Base-by-base conservation (phyloP, 2,113 vertebrate genomes). In the Mirza zaza region DNA sequence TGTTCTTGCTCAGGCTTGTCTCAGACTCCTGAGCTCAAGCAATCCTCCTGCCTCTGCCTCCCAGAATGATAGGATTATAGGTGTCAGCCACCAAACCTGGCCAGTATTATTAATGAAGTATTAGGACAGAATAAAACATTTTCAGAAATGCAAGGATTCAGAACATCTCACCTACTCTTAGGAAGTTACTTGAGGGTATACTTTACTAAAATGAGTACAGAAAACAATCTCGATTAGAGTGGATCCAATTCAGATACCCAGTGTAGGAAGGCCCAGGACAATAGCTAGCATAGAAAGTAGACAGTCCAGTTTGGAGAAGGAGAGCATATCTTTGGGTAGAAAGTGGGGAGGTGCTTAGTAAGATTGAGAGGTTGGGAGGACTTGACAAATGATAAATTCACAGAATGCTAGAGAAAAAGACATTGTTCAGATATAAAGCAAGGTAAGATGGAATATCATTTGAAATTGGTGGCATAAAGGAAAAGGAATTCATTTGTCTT, bases 311-410 rank as follows among this genome's bases (percentile, higher is more conserved):
- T 71, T 75, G 48, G 32, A 82, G 45, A 81, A 67, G 13, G 27
- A 91, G 39, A 92, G 52, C 9, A 45, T 39, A 67, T 65, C 57
- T 67, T 68, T 11, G 10, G 52, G 8, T 18, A 12, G 29, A 27
- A 50, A 48, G 39, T 11, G 13, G 18, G 55, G 39, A 45, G 32
- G 48, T 59, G 59, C 39, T 39, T 8, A 76, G 50, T 76, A 76
- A 83, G 68, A 67, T 25, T 81, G n/a, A 55, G n/a, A 23, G 12
- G 32, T 59, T 87, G 27, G 76, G 36, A 67, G 73, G 87, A 27
- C 80, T 82, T 92, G 67, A 87, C n/a, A 81, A 92, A 65, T 92
- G 65, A 32, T 75, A 39, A 93, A 84, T 32, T 90, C 36, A 77
- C 34, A 67, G 59, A 92, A 76, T 34, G 45, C 67, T 73, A 59